phyloP scores from a whole-genome alignment of 2,113 vertebrate genomes.

The Chlorocebus sabaeus region DNA sequence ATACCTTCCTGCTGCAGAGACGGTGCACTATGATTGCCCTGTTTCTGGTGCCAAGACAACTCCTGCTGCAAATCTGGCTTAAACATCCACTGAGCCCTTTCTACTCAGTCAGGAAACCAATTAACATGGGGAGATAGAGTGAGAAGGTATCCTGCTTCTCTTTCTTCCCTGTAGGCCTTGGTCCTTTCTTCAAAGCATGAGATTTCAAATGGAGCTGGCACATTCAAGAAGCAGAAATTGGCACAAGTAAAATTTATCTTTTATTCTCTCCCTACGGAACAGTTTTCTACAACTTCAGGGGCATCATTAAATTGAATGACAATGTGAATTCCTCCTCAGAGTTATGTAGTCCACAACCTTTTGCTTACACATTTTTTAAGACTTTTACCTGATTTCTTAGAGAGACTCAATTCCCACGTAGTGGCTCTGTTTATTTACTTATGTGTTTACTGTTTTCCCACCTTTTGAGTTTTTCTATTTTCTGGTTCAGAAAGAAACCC shows the following conservation, averaged over 20 bases:
- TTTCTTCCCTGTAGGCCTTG: neutral
- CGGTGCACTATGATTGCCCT: fast-evolving
- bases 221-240: neutral
- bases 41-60: neutral
- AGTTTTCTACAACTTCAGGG: neutral
- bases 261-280: neutral
- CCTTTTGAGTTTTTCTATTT: neutral
- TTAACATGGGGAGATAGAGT: neutral
- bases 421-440: neutral
- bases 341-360: neutral
- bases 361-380: neutral
- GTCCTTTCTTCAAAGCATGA: neutral
- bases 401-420: neutral
- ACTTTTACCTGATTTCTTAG: neutral
- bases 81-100: neutral
- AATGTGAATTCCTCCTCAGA: neutral
- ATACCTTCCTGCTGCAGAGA: neutral
- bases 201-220: neutral
- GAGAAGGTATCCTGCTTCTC: no score
- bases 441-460: neutral
- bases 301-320: neutral
- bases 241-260: neutral
- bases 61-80: neutral
- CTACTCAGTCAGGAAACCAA: neutral
- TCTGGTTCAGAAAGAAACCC: neutral